Evolutionary conservation across 1,140 invertebrate genomes (phyloP).

Genomic region (Anadara kagoshimensis): DNA sequence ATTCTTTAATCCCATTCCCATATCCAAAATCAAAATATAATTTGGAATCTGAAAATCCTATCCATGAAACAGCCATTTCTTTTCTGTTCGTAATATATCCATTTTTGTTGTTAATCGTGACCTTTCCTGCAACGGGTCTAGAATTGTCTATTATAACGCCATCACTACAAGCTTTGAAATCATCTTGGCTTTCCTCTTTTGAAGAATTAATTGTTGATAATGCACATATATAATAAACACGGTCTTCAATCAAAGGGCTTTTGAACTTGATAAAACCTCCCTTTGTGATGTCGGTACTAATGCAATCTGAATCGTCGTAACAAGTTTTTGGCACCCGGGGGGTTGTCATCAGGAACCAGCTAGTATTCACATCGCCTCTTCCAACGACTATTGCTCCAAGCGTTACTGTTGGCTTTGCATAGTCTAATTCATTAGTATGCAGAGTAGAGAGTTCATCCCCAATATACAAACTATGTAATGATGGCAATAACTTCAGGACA

Average conservation of each 20-base stretch:
- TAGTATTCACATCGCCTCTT: background rate
- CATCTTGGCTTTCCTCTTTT: background rate
- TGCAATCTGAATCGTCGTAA: constrained; percentile 10
- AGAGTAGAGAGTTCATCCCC: constrained; percentile 27
- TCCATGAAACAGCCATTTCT: constrained; percentile 23
- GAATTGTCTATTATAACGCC: constrained; percentile 38
- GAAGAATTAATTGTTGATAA: background rate
- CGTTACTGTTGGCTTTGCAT: constrained; percentile 6
- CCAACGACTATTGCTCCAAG: constrained; percentile 24
- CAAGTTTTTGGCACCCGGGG: background rate
- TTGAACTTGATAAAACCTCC: constrained; percentile 16
- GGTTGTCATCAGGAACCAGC: constrained; percentile 38
- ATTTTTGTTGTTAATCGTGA: constrained; percentile 19
- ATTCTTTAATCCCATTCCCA: no score
- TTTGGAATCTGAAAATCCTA: constrained; percentile 32
- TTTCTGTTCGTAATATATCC: constrained; percentile 16
- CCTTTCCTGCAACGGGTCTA: constrained; percentile 24
- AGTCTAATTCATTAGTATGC: constrained; percentile 34
- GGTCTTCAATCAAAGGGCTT: background rate
- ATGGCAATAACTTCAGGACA: constrained; percentile 14
- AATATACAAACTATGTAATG: constrained; percentile 21
- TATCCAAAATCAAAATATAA: background rate
- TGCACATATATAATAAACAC: constrained; percentile 23
- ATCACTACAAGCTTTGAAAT: constrained; percentile 26
- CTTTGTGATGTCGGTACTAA: background rate